Conservation (phyloP, 2,888 invertebrate genomes). For the Physocephala rufipes region DNA sequence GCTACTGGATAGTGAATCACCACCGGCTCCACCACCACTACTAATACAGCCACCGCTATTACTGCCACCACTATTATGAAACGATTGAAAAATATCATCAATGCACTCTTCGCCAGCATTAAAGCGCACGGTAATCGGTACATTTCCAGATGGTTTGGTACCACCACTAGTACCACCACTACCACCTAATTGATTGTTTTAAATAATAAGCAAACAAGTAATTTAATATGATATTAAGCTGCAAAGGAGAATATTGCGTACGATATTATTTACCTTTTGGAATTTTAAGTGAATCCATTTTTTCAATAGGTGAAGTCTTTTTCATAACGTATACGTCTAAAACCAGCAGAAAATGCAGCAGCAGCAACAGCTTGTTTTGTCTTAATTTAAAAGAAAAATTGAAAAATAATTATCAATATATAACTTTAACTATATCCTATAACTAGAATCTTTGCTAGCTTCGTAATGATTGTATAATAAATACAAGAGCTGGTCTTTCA, state of each 20-base stretch:
- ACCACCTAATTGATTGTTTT: conserved; percentile 6
- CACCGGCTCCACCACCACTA: conserved; percentile 45
- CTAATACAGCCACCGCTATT: conserved; percentile 44
- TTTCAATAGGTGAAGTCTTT: conserved; percentile 47
- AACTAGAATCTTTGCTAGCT: too few relatives aligned
- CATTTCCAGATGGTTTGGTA: conserved; percentile 55
- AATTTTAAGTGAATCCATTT: conserved; percentile 64
- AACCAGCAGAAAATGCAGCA: conserved; percentile 40
- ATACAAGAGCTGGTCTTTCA: too few relatives aligned
- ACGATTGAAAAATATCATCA: conserved; percentile 63
- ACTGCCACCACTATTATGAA: conserved; percentile 54
- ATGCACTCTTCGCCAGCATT: conserved; percentile 65
- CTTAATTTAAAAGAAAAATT: too few relatives aligned
- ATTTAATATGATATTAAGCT: too few relatives aligned
- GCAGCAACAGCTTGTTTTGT: too few relatives aligned
- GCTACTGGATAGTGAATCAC: conserved; percentile 62
- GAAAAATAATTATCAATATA: too few relatives aligned
- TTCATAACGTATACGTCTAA: conserved; percentile 43
- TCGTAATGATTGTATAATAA: too few relatives aligned
- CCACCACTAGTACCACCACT: conserved; percentile 37
- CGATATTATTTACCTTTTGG: conserved; percentile 57
- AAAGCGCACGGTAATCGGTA: conserved; percentile 64
- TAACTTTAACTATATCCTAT: too few relatives aligned
- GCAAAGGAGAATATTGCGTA: background rate
- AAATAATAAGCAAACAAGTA: background rate